A percentile compares a stretch with the other conserved stretches of the same genome.
These are phyloP conservation scores for Megastigmus dorsalis DNA, from an alignment of 2,888 invertebrate species.

Conservation along the genomic window DNA sequence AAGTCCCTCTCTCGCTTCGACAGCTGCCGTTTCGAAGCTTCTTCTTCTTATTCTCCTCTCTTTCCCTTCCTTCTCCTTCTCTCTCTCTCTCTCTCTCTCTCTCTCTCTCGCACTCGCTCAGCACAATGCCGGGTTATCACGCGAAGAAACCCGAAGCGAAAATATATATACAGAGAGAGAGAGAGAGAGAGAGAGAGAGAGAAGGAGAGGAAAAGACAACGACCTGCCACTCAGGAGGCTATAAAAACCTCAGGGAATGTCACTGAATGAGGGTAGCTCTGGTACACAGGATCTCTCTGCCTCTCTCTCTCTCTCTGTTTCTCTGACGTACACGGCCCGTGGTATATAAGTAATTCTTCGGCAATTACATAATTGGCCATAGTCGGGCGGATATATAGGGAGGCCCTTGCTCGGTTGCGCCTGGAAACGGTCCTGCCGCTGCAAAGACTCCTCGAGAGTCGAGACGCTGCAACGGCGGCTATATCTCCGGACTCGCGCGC, in stretches of 20 bases:
- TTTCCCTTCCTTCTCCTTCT: not conserved
- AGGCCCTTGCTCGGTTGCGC: constrained; percentile 6
- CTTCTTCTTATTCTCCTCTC: not conserved
- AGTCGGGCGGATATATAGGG: constrained; percentile 58
- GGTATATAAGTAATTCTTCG: constrained; percentile 71
- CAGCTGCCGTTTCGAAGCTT: constrained; percentile 31
- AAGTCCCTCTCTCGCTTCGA: constrained; percentile 9
- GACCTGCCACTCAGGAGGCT: constrained; percentile 64
- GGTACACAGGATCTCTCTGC: not conserved
- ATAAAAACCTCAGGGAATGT: constrained; percentile 72
- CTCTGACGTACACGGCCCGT: constrained; percentile 49
- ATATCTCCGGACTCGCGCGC: too few relatives aligned
- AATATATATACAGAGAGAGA: constrained; percentile 24
- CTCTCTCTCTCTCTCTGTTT: not conserved
- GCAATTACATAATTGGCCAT: constrained; percentile 74
- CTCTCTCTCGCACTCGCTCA: constrained; percentile 7
- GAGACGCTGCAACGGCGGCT: too few relatives aligned
- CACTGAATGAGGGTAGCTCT: constrained; percentile 69
- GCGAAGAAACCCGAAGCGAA: not conserved
- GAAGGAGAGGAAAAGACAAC: constrained; percentile 65
- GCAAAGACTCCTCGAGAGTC: too few relatives aligned
- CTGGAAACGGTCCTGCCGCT: not conserved
- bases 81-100: constrained; percentile 7
- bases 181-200: constrained; percentile 63
- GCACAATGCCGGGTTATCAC: not conserved